phyloP scores from a whole-genome alignment of 2,888 invertebrate species.

The Cephonodes hylas region DNA sequence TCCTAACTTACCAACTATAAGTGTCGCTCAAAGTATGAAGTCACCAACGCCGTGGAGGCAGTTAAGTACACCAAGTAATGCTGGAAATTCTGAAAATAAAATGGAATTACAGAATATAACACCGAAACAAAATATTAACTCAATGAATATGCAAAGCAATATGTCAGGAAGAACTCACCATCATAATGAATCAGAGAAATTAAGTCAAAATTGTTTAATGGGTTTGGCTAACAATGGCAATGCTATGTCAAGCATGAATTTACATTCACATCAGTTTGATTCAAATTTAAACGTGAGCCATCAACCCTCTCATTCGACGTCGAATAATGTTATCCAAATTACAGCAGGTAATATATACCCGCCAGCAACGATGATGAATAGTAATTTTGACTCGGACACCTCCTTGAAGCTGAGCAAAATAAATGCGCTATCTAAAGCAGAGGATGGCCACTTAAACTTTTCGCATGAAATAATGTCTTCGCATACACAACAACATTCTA shows the following conservation, averaged over 20 bases:
- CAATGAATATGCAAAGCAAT: constrained; percentile 58
- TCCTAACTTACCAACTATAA: constrained; percentile 66
- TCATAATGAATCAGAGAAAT: constrained; percentile 63
- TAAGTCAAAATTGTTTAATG: constrained; percentile 64
- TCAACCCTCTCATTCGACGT: constrained; percentile 60
- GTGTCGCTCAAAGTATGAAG: constrained; percentile 71
- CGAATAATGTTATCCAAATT: constrained; percentile 75
- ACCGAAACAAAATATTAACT: constrained; percentile 55
- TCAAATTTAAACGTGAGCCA: constrained; percentile 62
- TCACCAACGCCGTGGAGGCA: constrained; percentile 76
- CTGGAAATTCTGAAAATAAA: constrained; percentile 53
- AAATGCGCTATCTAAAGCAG: constrained; percentile 71
- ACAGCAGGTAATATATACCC: constrained; percentile 73
- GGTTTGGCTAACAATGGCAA: constrained; percentile 54
- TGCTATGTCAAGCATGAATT: constrained; percentile 49
- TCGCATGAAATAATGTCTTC: constrained; percentile 76
- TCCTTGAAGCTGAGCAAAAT: constrained; percentile 72
- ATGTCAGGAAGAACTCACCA: constrained; percentile 49
- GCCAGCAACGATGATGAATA: constrained; percentile 63
- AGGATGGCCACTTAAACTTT: constrained; percentile 73
- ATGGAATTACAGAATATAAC: constrained; percentile 63
- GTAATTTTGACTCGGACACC: constrained; percentile 73
- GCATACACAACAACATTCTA: constrained; percentile 70
- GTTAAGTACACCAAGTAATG: constrained; percentile 47
- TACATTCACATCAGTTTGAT: constrained; percentile 71